Base-by-base conservation (phyloP, 2,113 vertebrate species). In the Paracanthobrama guichenoti region DNA sequence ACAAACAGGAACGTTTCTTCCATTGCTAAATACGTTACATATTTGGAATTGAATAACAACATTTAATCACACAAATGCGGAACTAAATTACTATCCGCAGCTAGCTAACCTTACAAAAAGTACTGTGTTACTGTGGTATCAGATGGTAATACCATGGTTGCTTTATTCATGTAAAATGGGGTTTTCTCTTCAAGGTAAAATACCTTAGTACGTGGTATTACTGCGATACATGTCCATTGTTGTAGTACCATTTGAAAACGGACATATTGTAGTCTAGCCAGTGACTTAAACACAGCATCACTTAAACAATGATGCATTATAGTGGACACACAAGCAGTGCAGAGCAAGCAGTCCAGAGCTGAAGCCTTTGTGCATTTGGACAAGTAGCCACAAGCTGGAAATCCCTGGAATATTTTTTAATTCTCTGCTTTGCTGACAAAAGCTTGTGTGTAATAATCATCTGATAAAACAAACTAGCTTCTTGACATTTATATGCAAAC, bases 271-370 rank as follows among this genome's bases (percentile, higher is more conserved):
- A 53, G 74, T 67, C 48, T 91, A 89, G 6, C 69, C 48, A 50
- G 85, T 85, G 57, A 81, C 90, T 92, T 31, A 92, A 92, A 91
- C 88, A 73, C 84, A 88, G 92, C 55, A 46, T 87, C 86, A 90
- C 82, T 59, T 13, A 87, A 90, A 93, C 89, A 85, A 88, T 89
- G 88, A 86, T 53, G 74, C 50, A 22, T 42, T 88, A 89, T 93
- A 93, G 92, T 93, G 87, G 84, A 74, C 81, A 28, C 84, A 91
- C 90, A 71, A 44, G 89, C 90, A 86, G 86, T 93, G 93, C 92
- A 88, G 93, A 92, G 87, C 90, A 92, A 85, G 93, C 93, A 93
- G 72, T 88, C 84, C 90, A 67, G 81, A 67, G 82, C 81, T 82
- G 74, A 83, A 53, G 85, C 89, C 91, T 93, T 82, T 71, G 46